Percentiles rank a stretch among this genome's conserved stretches.
phyloP scores from a whole-genome alignment of 2,797 vertebrate species.

The Buphagus erythrorhynchus region DNA sequence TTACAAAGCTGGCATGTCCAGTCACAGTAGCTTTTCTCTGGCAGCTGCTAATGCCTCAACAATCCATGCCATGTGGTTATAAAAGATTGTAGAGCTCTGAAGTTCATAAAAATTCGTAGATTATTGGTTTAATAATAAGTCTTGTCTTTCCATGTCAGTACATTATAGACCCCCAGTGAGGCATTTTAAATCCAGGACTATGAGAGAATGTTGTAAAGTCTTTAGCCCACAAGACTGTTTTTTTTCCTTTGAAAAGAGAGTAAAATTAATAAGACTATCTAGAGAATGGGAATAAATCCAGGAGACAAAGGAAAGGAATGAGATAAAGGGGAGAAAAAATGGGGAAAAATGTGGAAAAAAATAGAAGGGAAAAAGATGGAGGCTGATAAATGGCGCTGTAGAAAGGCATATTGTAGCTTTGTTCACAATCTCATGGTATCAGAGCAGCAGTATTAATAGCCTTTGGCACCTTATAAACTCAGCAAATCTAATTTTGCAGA shows the following conservation, averaged over 20 bases:
- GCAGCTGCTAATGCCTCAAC: not conserved
- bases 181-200: not conserved
- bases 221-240: not conserved
- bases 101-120: slow-evolving; percentile 45
- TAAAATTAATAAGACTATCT: slow-evolving; percentile 51
- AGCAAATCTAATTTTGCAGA: slow-evolving; percentile 62
- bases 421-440: slow-evolving; percentile 23
- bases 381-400: not conserved
- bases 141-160: slow-evolving; percentile 13
- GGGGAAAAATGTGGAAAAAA: not conserved
- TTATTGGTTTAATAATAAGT: slow-evolving; percentile 45
- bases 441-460: slow-evolving; percentile 9
- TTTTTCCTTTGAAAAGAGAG: slow-evolving; percentile 6
- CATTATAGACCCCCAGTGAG: not conserved
- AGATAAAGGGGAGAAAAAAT: not conserved
- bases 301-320: slow-evolving; percentile 6
- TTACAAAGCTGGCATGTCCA: not conserved
- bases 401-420: slow-evolving; percentile 22
- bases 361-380: not conserved
- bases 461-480: slow-evolving; percentile 52
- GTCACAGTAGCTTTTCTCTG: not conserved
- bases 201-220: slow-evolving; percentile 28
- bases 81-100: slow-evolving; percentile 4
- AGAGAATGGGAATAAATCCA: slow-evolving; percentile 31
- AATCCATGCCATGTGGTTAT: not conserved